phyloP scores from a whole-genome alignment of 2,888 invertebrate genomes.

The Sarcophaga caerulescens region DNA sequence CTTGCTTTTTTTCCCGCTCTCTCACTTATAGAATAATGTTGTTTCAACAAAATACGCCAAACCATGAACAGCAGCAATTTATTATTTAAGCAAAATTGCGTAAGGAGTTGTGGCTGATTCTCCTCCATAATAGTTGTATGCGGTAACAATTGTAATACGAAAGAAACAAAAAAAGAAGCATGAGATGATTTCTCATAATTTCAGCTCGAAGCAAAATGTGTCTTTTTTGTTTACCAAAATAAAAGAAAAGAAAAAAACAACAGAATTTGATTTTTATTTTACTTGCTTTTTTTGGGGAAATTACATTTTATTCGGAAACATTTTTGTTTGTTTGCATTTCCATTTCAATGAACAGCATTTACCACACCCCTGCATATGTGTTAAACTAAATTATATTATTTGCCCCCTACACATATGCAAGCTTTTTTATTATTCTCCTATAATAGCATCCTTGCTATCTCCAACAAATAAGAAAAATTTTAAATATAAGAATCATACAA shows the following conservation, averaged over 20 bases:
- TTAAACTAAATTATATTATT: constrained; percentile 65
- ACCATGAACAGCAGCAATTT: constrained; percentile 57
- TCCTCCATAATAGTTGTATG: neutral
- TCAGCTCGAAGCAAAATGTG: constrained; percentile 36
- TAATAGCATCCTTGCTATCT: too few relatives aligned
- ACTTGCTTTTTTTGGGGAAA: constrained; percentile 42
- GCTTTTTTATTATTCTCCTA: constrained; percentile 21
- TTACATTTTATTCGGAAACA: constrained; percentile 45
- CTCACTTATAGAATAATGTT: neutral
- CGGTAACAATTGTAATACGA: neutral
- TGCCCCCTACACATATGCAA: constrained; percentile 65
- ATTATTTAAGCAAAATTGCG: constrained; percentile 49
- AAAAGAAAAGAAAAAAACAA: neutral
- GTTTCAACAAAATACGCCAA: constrained; percentile 13
- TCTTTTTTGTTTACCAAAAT: constrained; percentile 20
- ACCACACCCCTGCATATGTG: constrained; percentile 64
- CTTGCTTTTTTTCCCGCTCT: constrained; percentile 52
- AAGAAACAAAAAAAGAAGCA: neutral
- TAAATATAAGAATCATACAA: constrained; percentile 28
- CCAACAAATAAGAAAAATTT: neutral
- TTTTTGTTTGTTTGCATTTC: constrained; percentile 47
- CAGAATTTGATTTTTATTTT: constrained; percentile 38
- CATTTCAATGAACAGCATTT: constrained; percentile 51
- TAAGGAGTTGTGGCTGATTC: constrained; percentile 28
- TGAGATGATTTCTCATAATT: constrained; percentile 33